These are phyloP conservation scores for Pomacea maculata DNA, from an alignment of 1,140 invertebrate species.

Conservation along the genomic window DNA sequence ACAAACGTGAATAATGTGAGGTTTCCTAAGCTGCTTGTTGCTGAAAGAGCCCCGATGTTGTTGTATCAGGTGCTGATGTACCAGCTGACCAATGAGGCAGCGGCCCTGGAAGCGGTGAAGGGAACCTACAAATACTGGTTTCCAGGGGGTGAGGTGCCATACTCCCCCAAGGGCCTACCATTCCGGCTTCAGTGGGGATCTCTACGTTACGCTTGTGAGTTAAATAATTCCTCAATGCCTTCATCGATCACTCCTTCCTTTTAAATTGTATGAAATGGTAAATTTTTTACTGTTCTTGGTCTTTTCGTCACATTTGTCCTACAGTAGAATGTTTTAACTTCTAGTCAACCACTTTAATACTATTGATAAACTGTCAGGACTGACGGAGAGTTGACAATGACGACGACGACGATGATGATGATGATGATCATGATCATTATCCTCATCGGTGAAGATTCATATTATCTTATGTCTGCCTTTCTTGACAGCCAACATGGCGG, in stretches of 20 bases:
- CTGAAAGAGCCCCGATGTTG: neutral
- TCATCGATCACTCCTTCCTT: too few relatives aligned
- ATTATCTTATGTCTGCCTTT: neutral
- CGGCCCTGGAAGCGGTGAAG: constrained; percentile 35
- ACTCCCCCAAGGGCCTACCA: constrained; percentile 53
- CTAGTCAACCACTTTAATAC: too few relatives aligned
- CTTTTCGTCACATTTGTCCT: too few relatives aligned
- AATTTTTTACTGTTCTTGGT: too few relatives aligned
- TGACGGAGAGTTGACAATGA: too few relatives aligned
- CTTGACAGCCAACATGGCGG: constrained; percentile 54
- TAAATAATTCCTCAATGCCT: neutral
- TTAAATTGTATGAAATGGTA: too few relatives aligned
- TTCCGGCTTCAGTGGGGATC: constrained; percentile 49
- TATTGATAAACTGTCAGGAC: too few relatives aligned
- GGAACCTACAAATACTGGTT: constrained; percentile 35
- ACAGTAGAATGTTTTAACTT: too few relatives aligned
- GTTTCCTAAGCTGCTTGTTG: neutral
- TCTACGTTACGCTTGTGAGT: constrained; percentile 43
- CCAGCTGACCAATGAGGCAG: constrained; percentile 35
- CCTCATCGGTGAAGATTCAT: too few relatives aligned
- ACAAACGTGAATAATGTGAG: neutral
- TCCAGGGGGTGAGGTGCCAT: constrained; percentile 42
- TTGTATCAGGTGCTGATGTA: constrained; percentile 39
- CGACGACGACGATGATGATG: too few relatives aligned
- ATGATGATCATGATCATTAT: too few relatives aligned